Percentiles rank a stretch among this genome's conserved stretches.
Conservation (phyloP, 2,797 vertebrate genomes). For the Leucoraja ocellata region DNA sequence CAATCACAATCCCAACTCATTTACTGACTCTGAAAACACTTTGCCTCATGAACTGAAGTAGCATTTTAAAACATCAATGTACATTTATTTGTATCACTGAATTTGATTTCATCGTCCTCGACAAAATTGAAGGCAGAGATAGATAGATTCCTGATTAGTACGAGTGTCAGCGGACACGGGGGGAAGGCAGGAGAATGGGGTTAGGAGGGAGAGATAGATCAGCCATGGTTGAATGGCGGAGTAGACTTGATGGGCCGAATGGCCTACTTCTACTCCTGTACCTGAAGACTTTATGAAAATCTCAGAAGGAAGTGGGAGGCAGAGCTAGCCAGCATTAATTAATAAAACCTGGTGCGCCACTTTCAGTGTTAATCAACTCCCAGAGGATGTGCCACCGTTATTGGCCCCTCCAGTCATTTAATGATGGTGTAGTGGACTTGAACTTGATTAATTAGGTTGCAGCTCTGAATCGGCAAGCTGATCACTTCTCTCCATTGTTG, state of each 20-base stretch:
- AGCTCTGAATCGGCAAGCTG: not conserved
- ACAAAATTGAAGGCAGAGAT: too few species aligned
- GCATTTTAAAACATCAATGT: not conserved
- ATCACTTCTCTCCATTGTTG: not conserved
- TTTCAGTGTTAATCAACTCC: conserved; percentile 14
- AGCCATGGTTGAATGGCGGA: too few species aligned
- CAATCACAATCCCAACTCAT: not conserved
- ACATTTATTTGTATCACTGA: not conserved
- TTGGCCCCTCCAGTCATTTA: not conserved
- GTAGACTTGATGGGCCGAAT: too few species aligned
- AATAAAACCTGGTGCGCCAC: not conserved
- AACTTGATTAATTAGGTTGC: conserved; percentile 34
- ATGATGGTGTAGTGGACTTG: not conserved
- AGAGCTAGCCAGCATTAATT: not conserved
- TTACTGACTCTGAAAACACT: not conserved
- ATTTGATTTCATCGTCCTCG: not conserved
- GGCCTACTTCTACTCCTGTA: too few species aligned
- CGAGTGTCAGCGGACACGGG: too few species aligned
- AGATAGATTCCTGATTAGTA: too few species aligned
- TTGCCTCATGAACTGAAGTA: not conserved
- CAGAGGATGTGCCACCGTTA: not conserved
- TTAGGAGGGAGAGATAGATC: too few species aligned
- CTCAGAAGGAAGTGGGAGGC: not conserved
- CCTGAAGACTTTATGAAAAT: too few species aligned
- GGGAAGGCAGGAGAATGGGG: too few species aligned